Base-by-base conservation (phyloP, 1,140 invertebrate genomes). In the Procambarus virginalis region DNA sequence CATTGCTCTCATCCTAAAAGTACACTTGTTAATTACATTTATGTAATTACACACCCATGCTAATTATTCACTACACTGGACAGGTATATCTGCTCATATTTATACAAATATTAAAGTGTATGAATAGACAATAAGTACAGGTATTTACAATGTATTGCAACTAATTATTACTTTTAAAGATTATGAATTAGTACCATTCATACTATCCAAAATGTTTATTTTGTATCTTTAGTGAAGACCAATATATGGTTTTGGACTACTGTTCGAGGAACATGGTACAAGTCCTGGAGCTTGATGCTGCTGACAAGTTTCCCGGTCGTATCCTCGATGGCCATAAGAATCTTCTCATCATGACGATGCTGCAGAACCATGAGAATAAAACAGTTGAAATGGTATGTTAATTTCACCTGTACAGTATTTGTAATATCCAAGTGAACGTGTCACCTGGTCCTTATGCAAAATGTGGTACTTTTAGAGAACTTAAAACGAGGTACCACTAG, bases 321-420 rank as follows among this genome's bases (percentile, higher is more conserved):
- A 95, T 98, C 91, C 94, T 98, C 34, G 97, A 97, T 93, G 98
- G 98, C 94, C 95, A 96, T 93, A 96, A 96, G 48, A 95, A 95
- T 73, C 94, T 97, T 46, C 95, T 98, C 92, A 95, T 97, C 80
- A 94, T 98, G 84, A 97, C 97, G 0, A 95, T 98, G 92, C 94
- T 98, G 34, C 97, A 97, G 94, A 98, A 98, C 94, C 95, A 96
- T 93, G 96, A 96, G 46, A 95, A 95, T 70, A 96, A 96, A 93
- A 96, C 96, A 64, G 93, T 96, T n/a, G 96, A 97, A 94, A 96
- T 97, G 95, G 96, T 73, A 73, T 73, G 68, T 73, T 73, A 34
- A 22, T 2, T 34, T 73, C 22, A 73, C 68, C 6, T 34, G n/a
- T 73, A 6, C n/a, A 34, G 60, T 64, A 58, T 58, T 58, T 34